Base-by-base conservation (phyloP, 2,797 vertebrate species). In the Channa striata region DNA sequence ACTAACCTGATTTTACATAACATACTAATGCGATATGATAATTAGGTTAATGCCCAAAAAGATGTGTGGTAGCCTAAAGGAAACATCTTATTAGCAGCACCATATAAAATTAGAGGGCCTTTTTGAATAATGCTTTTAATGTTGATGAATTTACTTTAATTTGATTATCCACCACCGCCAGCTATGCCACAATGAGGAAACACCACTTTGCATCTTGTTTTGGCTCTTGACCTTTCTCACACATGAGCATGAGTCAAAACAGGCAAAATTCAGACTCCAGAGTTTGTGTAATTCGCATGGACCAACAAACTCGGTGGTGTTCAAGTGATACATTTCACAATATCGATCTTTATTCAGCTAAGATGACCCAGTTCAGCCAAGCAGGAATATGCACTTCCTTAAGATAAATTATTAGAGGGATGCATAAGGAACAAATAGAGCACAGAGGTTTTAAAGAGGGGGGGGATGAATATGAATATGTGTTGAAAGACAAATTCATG, bases 81-180 rank as follows among this genome's bases (percentile, higher is more conserved):
- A 78, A 84, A 74, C 36, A 67, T 76, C 43, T 37, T 70, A 62
- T 84, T 80, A 81, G 68, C 23, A 12, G 23, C 48, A 62, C 61
- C 75, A 73, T 67, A 59, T 13, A 44, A 59, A 59, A 78, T 70
- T 36, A 39, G 33, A 65, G 49, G 59, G 58, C 11, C 59, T 81
- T 81, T 65, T 74, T 84, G 66, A 83, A 80, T 78, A 54, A 60
- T 74, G 70, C 65, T 72, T 77, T 74, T 74, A 73, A 80, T 83
- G 82, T 68, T 78, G 74, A 86, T 84, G 56, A 76, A 83, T 80
- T 62, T 53, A 59, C 71, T 81, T 56, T 84, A 79, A 90, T 89
- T 85, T 78, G 70, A 79, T 83, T 80, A 86, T 88, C 66, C 43
- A 59, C 47, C 77, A 77, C 82, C 20, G 19, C 49, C 51, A 70